phyloP scores from a whole-genome alignment of 2,113 vertebrate genomes.

The Otus sunia region DNA sequence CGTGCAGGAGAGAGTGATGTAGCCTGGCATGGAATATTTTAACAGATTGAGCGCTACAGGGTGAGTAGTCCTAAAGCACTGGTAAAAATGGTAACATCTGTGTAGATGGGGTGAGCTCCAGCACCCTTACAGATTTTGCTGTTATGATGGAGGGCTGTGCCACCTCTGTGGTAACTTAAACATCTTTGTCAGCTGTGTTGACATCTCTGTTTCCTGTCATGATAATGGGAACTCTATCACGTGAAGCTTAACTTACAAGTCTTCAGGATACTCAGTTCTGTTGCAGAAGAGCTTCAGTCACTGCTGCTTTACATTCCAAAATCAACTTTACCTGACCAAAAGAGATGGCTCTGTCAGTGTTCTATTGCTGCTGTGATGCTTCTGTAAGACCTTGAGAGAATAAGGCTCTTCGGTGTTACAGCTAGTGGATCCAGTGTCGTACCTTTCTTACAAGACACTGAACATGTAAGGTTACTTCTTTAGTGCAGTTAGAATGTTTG shows the following conservation, averaged over 20 bases:
- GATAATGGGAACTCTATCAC: not conserved
- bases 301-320: not conserved
- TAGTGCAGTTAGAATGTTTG: not conserved
- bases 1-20: not conserved
- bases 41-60: not conserved
- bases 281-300: not conserved
- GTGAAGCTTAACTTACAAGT: not conserved
- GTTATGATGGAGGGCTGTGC: not conserved
- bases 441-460: not conserved
- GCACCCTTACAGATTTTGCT: not conserved
- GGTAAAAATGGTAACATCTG: not conserved
- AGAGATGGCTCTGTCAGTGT: not conserved
- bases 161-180: not conserved
- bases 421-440: not conserved
- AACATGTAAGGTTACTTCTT: not conserved
- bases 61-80: not conserved
- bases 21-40: not conserved
- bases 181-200: not conserved
- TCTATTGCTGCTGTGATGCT: not conserved
- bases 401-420: not conserved
- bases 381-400: not conserved
- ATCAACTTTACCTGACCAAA: not conserved
- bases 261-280: not conserved
- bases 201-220: not conserved
- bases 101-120: not conserved